A percentile compares a stretch with the other conserved stretches of the same genome.
Conservation (phyloP, 2,797 vertebrate genomes). For the Enteromius mattozi region DNA sequence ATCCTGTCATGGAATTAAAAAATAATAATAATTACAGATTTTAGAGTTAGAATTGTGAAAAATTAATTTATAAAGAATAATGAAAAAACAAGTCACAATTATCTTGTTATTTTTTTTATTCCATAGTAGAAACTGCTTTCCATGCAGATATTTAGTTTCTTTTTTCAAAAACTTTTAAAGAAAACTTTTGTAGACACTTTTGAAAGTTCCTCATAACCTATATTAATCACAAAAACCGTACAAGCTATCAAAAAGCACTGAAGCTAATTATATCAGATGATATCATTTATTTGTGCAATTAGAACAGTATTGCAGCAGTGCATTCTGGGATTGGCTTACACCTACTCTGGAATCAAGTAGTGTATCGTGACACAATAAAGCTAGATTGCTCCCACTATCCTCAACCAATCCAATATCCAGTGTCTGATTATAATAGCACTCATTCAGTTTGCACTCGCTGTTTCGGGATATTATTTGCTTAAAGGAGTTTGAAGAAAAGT, state of each 20-base stretch:
- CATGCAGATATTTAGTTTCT: no score
- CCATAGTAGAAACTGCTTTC: no score
- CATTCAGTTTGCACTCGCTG: neutral
- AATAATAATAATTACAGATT: no score
- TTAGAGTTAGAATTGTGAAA: no score
- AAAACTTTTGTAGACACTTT: neutral
- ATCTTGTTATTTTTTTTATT: no score
- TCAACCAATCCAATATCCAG: neutral
- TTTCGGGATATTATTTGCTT: neutral
- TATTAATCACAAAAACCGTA: neutral
- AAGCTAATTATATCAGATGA: neutral
- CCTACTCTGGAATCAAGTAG: neutral
- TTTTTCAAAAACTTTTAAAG: no score
- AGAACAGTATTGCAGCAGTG: neutral
- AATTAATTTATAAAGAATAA: no score
- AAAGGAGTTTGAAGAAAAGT: neutral
- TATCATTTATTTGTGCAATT: neutral
- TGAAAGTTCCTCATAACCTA: neutral
- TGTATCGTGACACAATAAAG: neutral
- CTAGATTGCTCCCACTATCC: neutral
- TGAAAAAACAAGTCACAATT: no score
- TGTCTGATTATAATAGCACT: neutral
- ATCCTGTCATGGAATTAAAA: no score
- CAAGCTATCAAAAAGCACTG: neutral
- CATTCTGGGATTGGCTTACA: slow-evolving; percentile 6